Percentiles rank a stretch among this genome's conserved stretches.
These are phyloP conservation scores for Hirtodrosophila trivittata DNA, from an alignment of 2,888 invertebrate species.

Conservation along the genomic window DNA sequence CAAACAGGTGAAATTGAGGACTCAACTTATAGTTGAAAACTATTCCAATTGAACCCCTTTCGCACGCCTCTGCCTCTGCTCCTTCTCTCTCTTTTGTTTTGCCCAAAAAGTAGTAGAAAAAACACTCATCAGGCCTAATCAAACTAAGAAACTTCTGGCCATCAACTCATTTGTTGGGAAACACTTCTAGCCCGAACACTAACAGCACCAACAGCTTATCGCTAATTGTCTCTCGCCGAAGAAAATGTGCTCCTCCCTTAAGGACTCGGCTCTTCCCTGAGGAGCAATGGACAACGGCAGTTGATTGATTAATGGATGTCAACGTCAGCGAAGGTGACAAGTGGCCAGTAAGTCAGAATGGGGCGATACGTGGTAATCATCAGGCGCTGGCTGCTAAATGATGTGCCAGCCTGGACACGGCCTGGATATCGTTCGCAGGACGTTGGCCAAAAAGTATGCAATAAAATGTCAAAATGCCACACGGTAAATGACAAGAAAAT, in stretches of 20 bases:
- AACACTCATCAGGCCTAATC: slow-evolving; percentile 15
- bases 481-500: slow-evolving; percentile 66
- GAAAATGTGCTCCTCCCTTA: neutral
- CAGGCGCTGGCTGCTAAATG: slow-evolving; percentile 57
- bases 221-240: slow-evolving; percentile 54
- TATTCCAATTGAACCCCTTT: too few species aligned
- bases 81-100: too few species aligned
- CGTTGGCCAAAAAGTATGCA: slow-evolving; percentile 53
- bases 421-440: neutral
- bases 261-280: neutral
- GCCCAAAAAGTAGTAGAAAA: neutral
- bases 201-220: slow-evolving; percentile 39
- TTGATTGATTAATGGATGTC: slow-evolving; percentile 77
- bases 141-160: slow-evolving; percentile 34
- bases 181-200: slow-evolving; percentile 35
- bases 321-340: slow-evolving; percentile 73
- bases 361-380: slow-evolving; percentile 32
- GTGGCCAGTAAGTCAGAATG: slow-evolving; percentile 64
- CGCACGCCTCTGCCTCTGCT: too few species aligned
- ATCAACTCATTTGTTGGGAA: slow-evolving; percentile 43
- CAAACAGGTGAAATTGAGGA: slow-evolving; percentile 9
- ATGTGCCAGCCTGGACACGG: slow-evolving; percentile 69
- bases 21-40: too few species aligned
- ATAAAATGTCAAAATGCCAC: slow-evolving; percentile 72
- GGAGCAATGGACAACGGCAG: slow-evolving; percentile 32